Evolutionary conservation across 2,888 invertebrate genomes (phyloP).

Genomic region (Drosophila monieri): DNA sequence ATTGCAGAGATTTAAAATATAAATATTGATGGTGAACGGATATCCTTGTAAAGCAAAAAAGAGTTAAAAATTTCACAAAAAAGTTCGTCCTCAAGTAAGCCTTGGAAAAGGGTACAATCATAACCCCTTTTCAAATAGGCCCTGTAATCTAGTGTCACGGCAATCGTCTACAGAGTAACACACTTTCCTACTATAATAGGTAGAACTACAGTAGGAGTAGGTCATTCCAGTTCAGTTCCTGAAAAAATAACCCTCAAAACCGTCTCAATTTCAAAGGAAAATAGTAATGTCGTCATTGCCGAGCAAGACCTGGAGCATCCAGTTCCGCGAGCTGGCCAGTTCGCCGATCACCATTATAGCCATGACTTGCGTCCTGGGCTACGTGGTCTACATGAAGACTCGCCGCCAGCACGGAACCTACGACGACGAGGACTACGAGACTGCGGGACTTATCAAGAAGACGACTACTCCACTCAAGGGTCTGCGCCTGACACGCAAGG

Average conservation of each 20-base stretch:
- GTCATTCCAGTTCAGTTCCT: background rate
- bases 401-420: conserved; percentile 43
- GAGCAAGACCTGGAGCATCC: conserved; percentile 19
- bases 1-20: no score
- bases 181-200: background rate
- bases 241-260: background rate
- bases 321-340: conserved; percentile 36
- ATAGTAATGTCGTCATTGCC: conserved; percentile 31
- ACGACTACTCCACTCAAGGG: conserved; percentile 24
- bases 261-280: background rate
- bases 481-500: conserved; percentile 13
- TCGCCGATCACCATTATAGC: conserved; percentile 44
- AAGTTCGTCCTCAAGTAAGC: background rate
- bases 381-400: conserved; percentile 23
- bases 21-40: no score
- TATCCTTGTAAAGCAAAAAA: no score
- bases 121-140: background rate
- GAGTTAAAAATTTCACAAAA: no score
- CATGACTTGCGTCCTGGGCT: conserved; percentile 30
- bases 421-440: conserved; percentile 56
- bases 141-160: background rate
- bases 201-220: background rate
- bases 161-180: background rate
- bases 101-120: background rate
- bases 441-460: conserved; percentile 10